These are phyloP conservation scores for Irena cyanogastra DNA, from an alignment of 2,113 vertebrate genomes.

Conservation along the genomic window DNA sequence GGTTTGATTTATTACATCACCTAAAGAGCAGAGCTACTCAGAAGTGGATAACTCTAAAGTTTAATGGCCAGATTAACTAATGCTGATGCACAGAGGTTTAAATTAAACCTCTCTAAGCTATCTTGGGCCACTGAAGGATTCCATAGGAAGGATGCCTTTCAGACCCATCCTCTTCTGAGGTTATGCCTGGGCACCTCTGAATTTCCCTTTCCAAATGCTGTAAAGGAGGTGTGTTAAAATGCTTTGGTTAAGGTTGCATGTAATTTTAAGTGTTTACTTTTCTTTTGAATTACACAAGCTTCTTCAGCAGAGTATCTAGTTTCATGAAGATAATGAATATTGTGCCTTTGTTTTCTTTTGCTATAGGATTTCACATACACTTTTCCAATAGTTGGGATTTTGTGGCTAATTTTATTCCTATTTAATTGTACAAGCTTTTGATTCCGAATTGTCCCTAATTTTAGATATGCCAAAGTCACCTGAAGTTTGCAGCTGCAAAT, in stretches of 20 bases:
- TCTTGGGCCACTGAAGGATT: background rate
- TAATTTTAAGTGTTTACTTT: background rate
- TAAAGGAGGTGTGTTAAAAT: background rate
- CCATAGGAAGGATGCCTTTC: background rate
- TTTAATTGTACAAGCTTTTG: background rate
- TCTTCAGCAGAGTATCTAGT: background rate
- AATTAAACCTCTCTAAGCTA: slow-evolving; percentile 12
- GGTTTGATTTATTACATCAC: slow-evolving; percentile 41
- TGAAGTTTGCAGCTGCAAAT: background rate
- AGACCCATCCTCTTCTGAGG: background rate
- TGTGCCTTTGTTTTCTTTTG: background rate
- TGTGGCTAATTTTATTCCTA: background rate
- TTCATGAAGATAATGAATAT: background rate
- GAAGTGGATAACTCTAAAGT: slow-evolving; percentile 24
- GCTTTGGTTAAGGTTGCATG: background rate
- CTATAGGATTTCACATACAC: background rate
- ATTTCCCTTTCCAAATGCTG: background rate
- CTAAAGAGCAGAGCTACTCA: slow-evolving; percentile 48
- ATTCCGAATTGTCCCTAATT: background rate
- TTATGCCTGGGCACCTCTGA: background rate
- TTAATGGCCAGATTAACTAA: slow-evolving; percentile 48
- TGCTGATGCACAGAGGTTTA: slow-evolving; percentile 24
- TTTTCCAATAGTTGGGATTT: background rate
- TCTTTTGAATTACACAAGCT: background rate
- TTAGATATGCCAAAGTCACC: background rate